Percentiles rank a stretch among this genome's conserved stretches.
Evolutionary conservation across 2,888 invertebrate species (phyloP).

Genomic region (Drosophila monieri): DNA sequence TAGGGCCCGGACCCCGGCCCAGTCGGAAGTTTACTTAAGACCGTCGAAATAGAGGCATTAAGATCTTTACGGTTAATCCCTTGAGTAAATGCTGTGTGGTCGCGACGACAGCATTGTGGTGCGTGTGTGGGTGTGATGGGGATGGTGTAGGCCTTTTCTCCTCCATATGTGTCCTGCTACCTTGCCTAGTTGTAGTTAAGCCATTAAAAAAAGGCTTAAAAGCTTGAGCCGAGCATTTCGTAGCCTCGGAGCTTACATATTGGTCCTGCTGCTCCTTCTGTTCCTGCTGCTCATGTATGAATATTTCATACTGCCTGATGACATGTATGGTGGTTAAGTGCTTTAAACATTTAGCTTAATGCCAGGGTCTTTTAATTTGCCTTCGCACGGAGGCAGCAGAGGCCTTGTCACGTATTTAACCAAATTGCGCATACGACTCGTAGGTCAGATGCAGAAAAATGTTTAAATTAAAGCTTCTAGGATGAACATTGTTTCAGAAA

Average conservation of each 20-base stretch:
- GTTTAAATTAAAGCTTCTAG: slow-evolving; percentile 45
- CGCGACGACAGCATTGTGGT: slow-evolving; percentile 61
- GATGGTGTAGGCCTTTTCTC: slow-evolving; percentile 12
- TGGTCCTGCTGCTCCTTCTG: slow-evolving; percentile 1
- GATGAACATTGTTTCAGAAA: slow-evolving; percentile 14
- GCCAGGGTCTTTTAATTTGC: slow-evolving; percentile 66
- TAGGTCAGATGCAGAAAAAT: slow-evolving; percentile 52
- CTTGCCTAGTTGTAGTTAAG: slow-evolving; percentile 68
- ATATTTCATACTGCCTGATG: slow-evolving; percentile 41
- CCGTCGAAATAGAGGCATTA: slow-evolving; percentile 80
- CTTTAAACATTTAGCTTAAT: slow-evolving; percentile 74
- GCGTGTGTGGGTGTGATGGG: slow-evolving; percentile 20
- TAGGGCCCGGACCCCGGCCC: slow-evolving; percentile 23
- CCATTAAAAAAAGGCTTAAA: slow-evolving; percentile 79
- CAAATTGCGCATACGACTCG: slow-evolving; percentile 69
- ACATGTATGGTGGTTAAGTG: slow-evolving; percentile 68
- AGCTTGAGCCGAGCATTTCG: slow-evolving; percentile 71
- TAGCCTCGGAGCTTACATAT: slow-evolving; percentile 25
- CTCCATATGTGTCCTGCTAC: slow-evolving; percentile 29
- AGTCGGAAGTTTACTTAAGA: slow-evolving; percentile 79
- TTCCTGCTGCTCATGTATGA: slow-evolving; percentile 17
- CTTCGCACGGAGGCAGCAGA: slow-evolving; percentile 23
- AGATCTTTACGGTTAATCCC: slow-evolving; percentile 82
- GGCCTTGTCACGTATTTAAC: slow-evolving; percentile 65
- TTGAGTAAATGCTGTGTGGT: slow-evolving; percentile 80